These are phyloP conservation scores for Pentalonia nigronervosa DNA, from an alignment of 1,140 invertebrate species.

Conservation along the genomic window DNA sequence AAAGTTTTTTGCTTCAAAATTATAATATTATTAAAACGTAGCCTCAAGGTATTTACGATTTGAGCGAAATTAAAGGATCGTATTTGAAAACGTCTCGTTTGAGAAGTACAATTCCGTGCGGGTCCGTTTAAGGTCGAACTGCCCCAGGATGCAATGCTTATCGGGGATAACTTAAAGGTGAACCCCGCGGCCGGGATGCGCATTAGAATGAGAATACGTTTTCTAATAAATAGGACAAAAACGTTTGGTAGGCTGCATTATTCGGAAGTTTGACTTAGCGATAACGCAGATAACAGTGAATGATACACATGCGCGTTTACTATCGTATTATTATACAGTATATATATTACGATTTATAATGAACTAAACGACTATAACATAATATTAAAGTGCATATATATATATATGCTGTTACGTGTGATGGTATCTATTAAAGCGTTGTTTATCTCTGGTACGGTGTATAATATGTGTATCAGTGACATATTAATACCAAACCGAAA, in stretches of 20 bases:
- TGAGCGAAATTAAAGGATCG: not conserved
- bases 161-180: not conserved
- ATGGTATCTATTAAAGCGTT: too few species aligned
- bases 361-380: not conserved
- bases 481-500: too few species aligned
- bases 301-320: not conserved
- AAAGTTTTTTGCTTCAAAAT: not conserved
- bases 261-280: conserved; percentile 11
- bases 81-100: conserved; percentile 11
- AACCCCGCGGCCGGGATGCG: not conserved
- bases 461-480: too few species aligned
- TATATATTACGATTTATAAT: not conserved
- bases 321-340: not conserved
- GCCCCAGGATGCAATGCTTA: not conserved
- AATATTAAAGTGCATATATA: not conserved
- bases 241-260: not conserved
- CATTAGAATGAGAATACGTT: not conserved
- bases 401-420: too few species aligned
- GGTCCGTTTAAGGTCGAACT: not conserved
- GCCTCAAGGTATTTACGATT: not conserved
- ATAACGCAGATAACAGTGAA: not conserved
- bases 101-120: not conserved
- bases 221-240: not conserved
- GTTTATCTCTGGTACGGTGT: too few species aligned
- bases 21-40: not conserved